phyloP scores from a whole-genome alignment of 2,888 invertebrate genomes.

The Shargacucullia verbasci region DNA sequence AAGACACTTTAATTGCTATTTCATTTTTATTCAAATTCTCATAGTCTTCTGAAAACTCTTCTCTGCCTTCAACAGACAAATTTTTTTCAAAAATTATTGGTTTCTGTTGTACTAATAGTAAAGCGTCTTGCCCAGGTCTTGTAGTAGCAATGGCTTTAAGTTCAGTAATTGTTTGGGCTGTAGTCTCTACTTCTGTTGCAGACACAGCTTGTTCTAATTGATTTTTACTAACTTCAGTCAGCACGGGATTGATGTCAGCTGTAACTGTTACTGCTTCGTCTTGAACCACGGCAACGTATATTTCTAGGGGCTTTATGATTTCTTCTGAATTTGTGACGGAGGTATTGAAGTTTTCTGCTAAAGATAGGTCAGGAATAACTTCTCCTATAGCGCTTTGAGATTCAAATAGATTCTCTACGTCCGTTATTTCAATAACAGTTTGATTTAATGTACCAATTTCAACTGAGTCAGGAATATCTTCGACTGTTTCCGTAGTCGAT shows the following conservation, averaged over 20 bases:
- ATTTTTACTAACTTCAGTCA: neutral
- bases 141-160: neutral
- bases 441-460: neutral
- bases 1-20: neutral
- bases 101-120: neutral
- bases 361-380: neutral
- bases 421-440: neutral
- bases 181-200: neutral
- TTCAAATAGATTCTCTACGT: neutral
- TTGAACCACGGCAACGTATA: too few species aligned
- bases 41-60: neutral
- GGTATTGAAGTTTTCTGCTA: neutral
- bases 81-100: neutral
- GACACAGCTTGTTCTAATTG: neutral
- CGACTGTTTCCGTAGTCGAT: neutral
- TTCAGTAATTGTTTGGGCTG: neutral
- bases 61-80: neutral
- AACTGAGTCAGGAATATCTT: conserved; percentile 1
- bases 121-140: neutral
- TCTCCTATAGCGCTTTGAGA: too few species aligned
- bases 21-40: neutral
- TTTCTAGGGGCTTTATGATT: neutral
- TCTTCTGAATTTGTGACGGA: neutral
- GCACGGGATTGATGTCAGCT: too few species aligned
- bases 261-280: neutral